These are phyloP conservation scores for Phycodurus eques DNA, from an alignment of 2,113 vertebrate genomes.

Conservation along the genomic window DNA sequence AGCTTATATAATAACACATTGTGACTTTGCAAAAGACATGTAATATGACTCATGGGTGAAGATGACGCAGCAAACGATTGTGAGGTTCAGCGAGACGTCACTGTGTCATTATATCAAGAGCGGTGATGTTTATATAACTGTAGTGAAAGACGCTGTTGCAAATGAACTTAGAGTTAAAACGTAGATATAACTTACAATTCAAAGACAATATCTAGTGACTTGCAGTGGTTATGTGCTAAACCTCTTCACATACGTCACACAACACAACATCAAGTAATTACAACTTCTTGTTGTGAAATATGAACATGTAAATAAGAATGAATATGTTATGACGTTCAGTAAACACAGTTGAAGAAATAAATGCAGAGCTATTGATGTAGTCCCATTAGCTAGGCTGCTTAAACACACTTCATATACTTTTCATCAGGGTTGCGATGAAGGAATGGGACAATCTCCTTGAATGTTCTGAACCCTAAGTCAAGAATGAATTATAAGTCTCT, in stretches of 20 bases:
- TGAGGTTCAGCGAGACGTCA: neutral
- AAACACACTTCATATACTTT: neutral
- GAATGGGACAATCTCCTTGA: neutral
- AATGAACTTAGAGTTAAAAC: neutral
- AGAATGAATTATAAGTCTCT: no score
- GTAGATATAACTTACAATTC: neutral
- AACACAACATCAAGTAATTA: neutral
- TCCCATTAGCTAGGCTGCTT: no score
- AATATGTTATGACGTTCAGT: neutral
- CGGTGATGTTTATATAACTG: neutral
- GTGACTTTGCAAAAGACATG: conserved; percentile 44
- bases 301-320: neutral
- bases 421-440: neutral
- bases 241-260: neutral
- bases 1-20: conserved; percentile 49
- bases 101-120: neutral
- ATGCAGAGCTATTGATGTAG: neutral
- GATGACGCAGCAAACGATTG: conserved; percentile 39
- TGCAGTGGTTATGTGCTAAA: neutral
- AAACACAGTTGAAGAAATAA: neutral
- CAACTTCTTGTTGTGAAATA: neutral
- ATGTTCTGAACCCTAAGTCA: neutral
- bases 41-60: conserved; percentile 49
- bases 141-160: neutral
- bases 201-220: neutral